Conservation (phyloP, 1,140 invertebrate species). For the Penaeus chinensis region DNA sequence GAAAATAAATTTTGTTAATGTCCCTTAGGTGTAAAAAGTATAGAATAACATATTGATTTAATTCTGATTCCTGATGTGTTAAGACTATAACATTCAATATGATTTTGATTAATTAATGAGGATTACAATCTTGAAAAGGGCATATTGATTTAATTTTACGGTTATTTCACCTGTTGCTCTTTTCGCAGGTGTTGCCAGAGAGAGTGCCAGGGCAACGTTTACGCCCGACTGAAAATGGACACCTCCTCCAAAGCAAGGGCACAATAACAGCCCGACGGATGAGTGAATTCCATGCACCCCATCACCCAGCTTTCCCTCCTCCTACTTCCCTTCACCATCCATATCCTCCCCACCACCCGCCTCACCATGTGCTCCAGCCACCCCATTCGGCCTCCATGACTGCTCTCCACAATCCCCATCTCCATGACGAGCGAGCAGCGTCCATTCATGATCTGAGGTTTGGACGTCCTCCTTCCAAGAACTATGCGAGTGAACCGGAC, state of each 20-base stretch:
- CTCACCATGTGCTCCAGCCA: conserved; percentile 31
- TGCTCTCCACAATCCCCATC: conserved; percentile 52
- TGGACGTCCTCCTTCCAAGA: conserved; percentile 63
- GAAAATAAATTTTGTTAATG: too few relatives aligned
- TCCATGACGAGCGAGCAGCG: conserved; percentile 24
- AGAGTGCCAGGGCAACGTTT: conserved; percentile 74
- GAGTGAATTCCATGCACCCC: conserved; percentile 79
- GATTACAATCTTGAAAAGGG: too few relatives aligned
- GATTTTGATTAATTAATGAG: background rate
- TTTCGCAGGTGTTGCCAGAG: conserved; percentile 76
- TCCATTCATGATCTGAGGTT: conserved; percentile 61
- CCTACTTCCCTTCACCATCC: conserved; percentile 57
- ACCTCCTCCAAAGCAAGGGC: conserved; percentile 81
- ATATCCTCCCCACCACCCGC: conserved; percentile 34
- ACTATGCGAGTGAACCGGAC: conserved; percentile 81
- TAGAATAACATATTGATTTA: too few relatives aligned
- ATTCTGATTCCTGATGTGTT: too few relatives aligned
- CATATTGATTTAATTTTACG: background rate
- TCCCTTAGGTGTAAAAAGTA: too few relatives aligned
- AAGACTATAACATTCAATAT: too few relatives aligned
- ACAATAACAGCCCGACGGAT: conserved; percentile 77
- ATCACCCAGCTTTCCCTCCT: conserved; percentile 70
- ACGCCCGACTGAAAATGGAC: conserved; percentile 81
- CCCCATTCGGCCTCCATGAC: conserved; percentile 62
- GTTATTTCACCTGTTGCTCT: background rate